Conservation (phyloP, 2,888 invertebrate species). For the Chamaedrilus cognettii region DNA sequence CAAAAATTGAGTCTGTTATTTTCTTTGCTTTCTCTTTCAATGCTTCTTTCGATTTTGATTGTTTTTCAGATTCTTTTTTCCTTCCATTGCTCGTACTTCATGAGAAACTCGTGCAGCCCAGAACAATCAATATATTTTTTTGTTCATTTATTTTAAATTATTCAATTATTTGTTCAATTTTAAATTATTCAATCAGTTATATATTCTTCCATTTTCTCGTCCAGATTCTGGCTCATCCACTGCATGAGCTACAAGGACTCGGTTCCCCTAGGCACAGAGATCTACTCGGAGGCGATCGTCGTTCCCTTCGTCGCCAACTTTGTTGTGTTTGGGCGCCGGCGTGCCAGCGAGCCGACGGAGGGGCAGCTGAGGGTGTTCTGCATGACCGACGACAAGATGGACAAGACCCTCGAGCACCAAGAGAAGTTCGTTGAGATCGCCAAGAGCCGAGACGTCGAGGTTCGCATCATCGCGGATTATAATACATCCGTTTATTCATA, state of each 20-base stretch:
- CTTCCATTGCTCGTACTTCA: no score
- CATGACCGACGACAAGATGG: constrained; percentile 99
- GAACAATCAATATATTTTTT: no score
- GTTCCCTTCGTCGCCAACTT: constrained; percentile 99
- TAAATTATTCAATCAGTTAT: no score
- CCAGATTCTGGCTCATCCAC: constrained; percentile 97
- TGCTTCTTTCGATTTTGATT: no score
- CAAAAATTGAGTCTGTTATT: no score
- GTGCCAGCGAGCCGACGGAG: constrained; percentile 8
- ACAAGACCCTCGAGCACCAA: constrained; percentile 88
- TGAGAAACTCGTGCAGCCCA: no score
- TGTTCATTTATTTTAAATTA: no score
- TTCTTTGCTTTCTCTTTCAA: no score
- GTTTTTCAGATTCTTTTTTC: no score
- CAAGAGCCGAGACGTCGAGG: constrained; percentile 96
- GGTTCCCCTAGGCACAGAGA: constrained; percentile 97
- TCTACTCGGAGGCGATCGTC: constrained; percentile 97
- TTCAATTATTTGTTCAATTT: no score
- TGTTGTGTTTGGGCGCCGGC: constrained; percentile 91
- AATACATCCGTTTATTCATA: not conserved
- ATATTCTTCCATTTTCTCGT: no score
- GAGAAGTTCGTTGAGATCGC: constrained; percentile 94
- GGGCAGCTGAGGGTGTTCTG: constrained; percentile 85
- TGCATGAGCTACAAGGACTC: constrained; percentile 94
- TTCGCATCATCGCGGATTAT: no score